Evolutionary conservation across 37 sponge, comb jelly and placozoan genomes (phyloP).

Genomic region (Trichoplax adhaerens): DNA sequence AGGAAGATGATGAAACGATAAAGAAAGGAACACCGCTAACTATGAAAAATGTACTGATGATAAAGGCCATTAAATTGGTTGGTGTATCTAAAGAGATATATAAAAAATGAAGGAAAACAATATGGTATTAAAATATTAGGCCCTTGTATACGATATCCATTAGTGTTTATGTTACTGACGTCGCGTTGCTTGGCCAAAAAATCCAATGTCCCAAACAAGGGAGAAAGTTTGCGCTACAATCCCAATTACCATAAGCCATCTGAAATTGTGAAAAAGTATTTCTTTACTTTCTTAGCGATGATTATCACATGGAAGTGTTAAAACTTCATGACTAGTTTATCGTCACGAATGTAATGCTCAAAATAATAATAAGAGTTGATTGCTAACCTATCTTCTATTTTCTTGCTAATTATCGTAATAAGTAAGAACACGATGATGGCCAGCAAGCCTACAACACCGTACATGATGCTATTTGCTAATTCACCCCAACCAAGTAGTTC

Average conservation of each 20-base stretch:
- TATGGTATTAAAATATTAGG: neutral
- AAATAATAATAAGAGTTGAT: too few relatives aligned
- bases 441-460: slow-evolving; percentile 36
- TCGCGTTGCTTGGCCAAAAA: too few relatives aligned
- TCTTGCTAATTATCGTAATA: slow-evolving; percentile 16
- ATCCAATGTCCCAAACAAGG: neutral
- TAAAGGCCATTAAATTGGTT: slow-evolving; percentile 8
- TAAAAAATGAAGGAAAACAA: neutral
- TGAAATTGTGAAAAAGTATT: neutral
- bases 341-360: neutral
- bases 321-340: neutral
- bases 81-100: slow-evolving; percentile 13
- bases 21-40: slow-evolving; percentile 32
- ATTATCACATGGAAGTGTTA: too few relatives aligned
- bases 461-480: slow-evolving; percentile 46
- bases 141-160: neutral
- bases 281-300: too few relatives aligned
- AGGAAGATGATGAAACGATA: slow-evolving; percentile 35
- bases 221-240: slow-evolving; percentile 8
- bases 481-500: slow-evolving; percentile 39
- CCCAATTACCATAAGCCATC: slow-evolving; percentile 51
- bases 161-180: too few relatives aligned
- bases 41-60: neutral
- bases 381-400: slow-evolving; percentile 37
- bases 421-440: slow-evolving; percentile 26